phyloP scores from a whole-genome alignment of 1,140 invertebrate genomes.

The Dinothrombium tinctorium region DNA sequence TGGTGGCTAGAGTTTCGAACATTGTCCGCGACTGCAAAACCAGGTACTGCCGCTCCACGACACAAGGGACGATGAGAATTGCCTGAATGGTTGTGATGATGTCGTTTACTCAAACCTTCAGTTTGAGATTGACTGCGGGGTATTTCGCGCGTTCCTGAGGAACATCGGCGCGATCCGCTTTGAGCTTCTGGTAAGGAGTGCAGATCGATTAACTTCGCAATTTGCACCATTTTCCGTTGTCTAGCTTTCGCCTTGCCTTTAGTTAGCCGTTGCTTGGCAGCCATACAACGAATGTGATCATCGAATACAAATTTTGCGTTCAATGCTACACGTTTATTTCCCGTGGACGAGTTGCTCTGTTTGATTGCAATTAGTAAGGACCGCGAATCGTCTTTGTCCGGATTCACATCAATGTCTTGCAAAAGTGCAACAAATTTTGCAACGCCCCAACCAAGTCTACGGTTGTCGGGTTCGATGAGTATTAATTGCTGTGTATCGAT shows the following conservation, averaged over 20 bases:
- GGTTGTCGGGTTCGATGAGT: conserved; percentile 80
- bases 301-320: conserved; percentile 89
- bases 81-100: background rate
- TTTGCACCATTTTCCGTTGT: conserved; percentile 83
- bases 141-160: background rate
- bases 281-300: conserved; percentile 69
- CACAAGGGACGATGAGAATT: background rate
- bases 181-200: background rate
- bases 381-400: conserved; percentile 88
- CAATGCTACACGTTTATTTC: conserved; percentile 33
- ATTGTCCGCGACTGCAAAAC: conserved; percentile 2
- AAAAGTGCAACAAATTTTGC: conserved; percentile 61
- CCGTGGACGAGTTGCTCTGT: conserved; percentile 25
- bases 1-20: background rate
- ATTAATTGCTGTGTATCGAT: conserved; percentile 85
- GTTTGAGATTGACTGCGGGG: background rate
- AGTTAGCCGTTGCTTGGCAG: conserved; percentile 39
- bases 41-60: conserved; percentile 5
- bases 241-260: conserved; percentile 80
- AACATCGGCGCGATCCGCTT: no score
- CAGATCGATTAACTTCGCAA: conserved; percentile 69
- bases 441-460: conserved; percentile 80
- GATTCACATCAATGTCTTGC: conserved; percentile 41
- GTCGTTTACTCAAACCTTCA: background rate
- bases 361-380: conserved; percentile 85